Percentiles rank a stretch among this genome's conserved stretches.
phyloP scores from a whole-genome alignment of 2,888 invertebrate species.

The Drosophila meridiana region DNA sequence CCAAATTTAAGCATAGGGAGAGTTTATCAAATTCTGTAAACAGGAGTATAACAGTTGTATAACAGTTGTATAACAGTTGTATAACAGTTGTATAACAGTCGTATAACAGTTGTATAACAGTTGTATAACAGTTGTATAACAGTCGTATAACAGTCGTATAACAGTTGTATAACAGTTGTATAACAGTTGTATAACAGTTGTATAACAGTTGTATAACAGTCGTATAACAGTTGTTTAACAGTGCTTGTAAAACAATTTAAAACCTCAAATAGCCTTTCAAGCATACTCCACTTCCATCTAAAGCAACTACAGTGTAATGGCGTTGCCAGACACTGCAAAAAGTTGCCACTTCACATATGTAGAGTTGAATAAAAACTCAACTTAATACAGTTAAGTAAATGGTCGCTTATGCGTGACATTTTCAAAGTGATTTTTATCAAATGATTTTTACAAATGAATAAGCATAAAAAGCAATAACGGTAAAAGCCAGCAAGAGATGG shows the following conservation, averaged over 20 bases:
- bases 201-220: neutral
- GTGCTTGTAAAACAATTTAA: neutral
- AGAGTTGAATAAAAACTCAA: neutral
- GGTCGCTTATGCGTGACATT: constrained; percentile 6
- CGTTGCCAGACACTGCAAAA: constrained; percentile 1
- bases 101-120: neutral
- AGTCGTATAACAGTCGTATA: neutral
- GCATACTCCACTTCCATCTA: neutral
- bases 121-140: neutral
- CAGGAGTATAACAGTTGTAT: neutral
- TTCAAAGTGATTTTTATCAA: constrained; percentile 10
- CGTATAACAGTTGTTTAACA: neutral
- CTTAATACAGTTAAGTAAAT: neutral
- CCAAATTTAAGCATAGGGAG: too few relatives aligned
- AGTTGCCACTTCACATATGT: neutral
- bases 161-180: neutral
- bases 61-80: neutral
- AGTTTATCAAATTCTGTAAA: too few relatives aligned
- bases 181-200: neutral
- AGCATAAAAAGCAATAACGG: constrained; percentile 15
- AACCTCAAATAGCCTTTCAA: neutral
- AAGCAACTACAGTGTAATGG: neutral
- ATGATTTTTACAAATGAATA: constrained; percentile 14
- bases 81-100: neutral
- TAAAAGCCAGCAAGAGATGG: constrained; percentile 1